Evolutionary conservation across 2,888 invertebrate genomes (phyloP), one percentile per base, ranked within the genome.

Genomic region (Crioceris asparagi): DNA sequence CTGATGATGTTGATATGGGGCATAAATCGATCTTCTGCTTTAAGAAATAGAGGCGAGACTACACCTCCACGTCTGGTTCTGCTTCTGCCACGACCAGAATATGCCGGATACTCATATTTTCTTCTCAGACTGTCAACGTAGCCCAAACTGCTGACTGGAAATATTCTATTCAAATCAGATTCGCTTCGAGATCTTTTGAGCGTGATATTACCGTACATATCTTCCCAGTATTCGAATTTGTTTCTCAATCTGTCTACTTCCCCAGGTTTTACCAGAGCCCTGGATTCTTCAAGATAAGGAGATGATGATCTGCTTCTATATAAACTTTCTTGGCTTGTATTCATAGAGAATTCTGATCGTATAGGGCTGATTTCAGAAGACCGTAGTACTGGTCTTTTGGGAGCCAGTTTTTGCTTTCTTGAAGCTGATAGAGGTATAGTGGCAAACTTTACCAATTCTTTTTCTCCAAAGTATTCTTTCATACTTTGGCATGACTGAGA

Each of bases 1-100:
- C 87, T 87, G 51, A 88, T 90, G n/a, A 88, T 78, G 52, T 88
- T 86, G 47, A 88, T 87, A 54, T 83, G 86, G 1, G 88, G 87
- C 86, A 88, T 87, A 45, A 77, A 77, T 10, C 85, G 72, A 55
- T 85, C 81, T 37, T 76, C 76, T 1, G 74, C 67, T 21, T 75
- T 69, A 19, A 83, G 64, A 6, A 75, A 75, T 33, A 82, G 76
- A 0, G 83, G 82, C 1, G 81, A 75, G 14, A 65, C 63, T 39
- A 68, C 61, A n/a, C 68, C 64, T 1, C 68, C 67, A 25, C 65
- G 60, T 44, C 67, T 57, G 7, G 62, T 59, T 3, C 72, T 63
- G 15, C 67, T 65, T 25, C 75, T 58, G 1, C 72, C 70, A 18
- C 73, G 62, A 3, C 60, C 60, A 2, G 65, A 55, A 33, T 56